Base-by-base conservation (phyloP, 1,140 invertebrate genomes). In the Pseudomyrmex concolor region DNA sequence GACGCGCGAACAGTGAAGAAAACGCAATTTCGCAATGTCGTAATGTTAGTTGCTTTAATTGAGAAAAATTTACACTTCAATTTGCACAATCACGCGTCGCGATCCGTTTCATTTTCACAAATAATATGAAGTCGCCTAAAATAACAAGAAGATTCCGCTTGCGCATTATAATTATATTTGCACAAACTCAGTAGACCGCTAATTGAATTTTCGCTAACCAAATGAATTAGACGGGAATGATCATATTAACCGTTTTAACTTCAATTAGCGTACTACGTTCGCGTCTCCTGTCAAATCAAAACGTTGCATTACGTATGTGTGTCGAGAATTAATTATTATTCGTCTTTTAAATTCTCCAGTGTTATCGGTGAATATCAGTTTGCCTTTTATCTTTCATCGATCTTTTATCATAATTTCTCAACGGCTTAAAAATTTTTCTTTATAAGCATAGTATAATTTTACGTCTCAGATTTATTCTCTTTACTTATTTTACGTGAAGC, bases 61-160 rank as follows among this genome's bases (percentile, higher is more conserved):
- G 50, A 51, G 50, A 5, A 50, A 80, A 15, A 34, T 19, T 15
- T 4, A 59, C 22, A 48, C 45, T 60, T 78, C 45, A 54, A 50
- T 12, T 55, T 15, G 63, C 25, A 43, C 10, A 34, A 70, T 80
- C 54, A 10, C 17, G 34, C 17, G 43, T 13, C 12, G 12, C 70
- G 15, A 9, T 60, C 8, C 45, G 54, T 3, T 59, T n/a, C 17
- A 48, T 59, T 80, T 7, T 7, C 17, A 70, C 15, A 70, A 80
- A 80, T 80, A 70, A 80, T 80, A 70, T 70, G 66, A 80, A 80
- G 76, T 80, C 76, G 34, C 22, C 66, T 70, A 59, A 66, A 80
- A 80, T 80, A 80, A 80, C 76, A 80, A 80, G 34, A 34, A 34
- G 66, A 80, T 80, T 59, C 59, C 66, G 66, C 66, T 59, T 59